Conservation (phyloP, 2,888 invertebrate species). For the Agrenia bidenticulata region DNA sequence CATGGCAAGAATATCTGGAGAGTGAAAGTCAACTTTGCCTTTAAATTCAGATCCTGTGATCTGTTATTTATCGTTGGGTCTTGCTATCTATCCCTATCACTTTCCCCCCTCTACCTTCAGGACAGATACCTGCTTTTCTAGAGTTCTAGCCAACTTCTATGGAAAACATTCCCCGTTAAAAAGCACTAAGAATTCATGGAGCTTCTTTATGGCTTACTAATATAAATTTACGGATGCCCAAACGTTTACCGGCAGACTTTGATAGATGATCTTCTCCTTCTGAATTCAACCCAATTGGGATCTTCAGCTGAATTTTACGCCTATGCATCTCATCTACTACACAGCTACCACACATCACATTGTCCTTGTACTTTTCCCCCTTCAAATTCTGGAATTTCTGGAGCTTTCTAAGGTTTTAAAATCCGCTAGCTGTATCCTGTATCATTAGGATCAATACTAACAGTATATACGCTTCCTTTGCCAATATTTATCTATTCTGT, state of each 20-base stretch:
- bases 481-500: too few relatives aligned
- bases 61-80: conserved; percentile 14
- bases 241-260: conserved; percentile 20
- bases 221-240: conserved; percentile 18
- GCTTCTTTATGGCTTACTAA: conserved; percentile 16
- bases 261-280: conserved; percentile 12
- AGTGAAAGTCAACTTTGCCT: conserved; percentile 8
- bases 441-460: too few relatives aligned
- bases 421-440: too few relatives aligned
- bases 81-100: conserved; percentile 11
- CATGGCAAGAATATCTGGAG: neutral
- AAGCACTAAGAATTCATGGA: conserved; percentile 20
- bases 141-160: neutral
- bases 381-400: neutral
- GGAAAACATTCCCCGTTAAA: conserved; percentile 14
- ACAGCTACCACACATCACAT: neutral
- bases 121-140: neutral
- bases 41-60: conserved; percentile 11
- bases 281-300: conserved; percentile 8
- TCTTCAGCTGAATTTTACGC: neutral
- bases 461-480: too few relatives aligned
- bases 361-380: neutral
- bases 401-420: neutral
- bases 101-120: conserved; percentile 3
- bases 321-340: neutral